A percentile compares a stretch with the other conserved stretches of the same genome.
Evolutionary conservation across 2,797 vertebrate genomes (phyloP).

Genomic region (Pitangus sulphuratus): DNA sequence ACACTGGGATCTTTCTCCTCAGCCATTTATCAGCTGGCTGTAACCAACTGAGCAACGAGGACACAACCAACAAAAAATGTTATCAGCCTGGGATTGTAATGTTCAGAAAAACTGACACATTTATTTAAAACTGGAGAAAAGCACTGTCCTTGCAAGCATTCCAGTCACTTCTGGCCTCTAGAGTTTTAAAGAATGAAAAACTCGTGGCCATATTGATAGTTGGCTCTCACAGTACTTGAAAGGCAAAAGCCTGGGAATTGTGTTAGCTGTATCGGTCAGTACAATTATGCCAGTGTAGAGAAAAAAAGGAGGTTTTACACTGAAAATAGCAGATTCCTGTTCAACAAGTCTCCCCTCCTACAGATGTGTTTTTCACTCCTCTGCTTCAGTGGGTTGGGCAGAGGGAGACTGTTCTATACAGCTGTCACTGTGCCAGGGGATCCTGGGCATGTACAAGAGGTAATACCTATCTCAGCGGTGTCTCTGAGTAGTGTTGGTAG

Average conservation of each 20-base stretch:
- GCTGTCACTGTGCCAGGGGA: neutral
- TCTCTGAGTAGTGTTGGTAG: neutral
- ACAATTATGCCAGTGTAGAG: neutral
- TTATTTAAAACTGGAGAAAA: neutral
- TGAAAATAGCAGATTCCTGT: neutral
- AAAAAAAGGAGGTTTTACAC: neutral
- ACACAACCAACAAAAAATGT: neutral
- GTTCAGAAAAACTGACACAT: neutral
- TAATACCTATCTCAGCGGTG: rapidly evolving
- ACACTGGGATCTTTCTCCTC: neutral
- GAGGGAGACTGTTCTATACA: neutral
- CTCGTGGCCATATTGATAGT: neutral
- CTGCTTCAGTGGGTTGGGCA: neutral
- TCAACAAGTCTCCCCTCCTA: neutral
- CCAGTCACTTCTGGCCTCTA: neutral
- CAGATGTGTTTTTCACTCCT: neutral
- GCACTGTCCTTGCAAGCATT: neutral
- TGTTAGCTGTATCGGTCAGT: neutral
- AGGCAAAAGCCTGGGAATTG: neutral
- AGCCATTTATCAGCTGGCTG: neutral
- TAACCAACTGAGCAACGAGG: neutral
- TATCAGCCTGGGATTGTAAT: neutral
- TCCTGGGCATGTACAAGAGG: neutral
- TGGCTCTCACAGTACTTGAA: neutral
- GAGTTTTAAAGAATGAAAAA: neutral